Base-by-base conservation (phyloP, 2,113 vertebrate genomes). In the Grammomys dolichurus region DNA sequence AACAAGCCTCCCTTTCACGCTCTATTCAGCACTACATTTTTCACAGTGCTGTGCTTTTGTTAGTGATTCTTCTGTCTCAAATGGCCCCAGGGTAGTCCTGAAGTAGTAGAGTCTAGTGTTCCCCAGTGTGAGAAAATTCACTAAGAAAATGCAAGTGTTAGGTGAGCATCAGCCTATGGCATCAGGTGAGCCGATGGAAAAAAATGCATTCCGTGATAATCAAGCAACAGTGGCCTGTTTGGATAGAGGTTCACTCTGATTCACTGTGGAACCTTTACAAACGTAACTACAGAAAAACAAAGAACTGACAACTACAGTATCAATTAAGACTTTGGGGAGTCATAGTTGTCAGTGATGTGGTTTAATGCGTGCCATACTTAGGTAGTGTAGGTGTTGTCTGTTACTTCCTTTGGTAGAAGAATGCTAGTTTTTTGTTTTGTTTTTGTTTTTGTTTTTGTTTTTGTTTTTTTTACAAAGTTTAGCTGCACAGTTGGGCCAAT, bases 21-120 rank as follows among this genome's bases (percentile, higher is more conserved):
- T 88, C 86, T 88, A 36, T 46, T 96, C 88, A 86, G 67, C 67
- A 31, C 46, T 69, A 89, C 4, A 12, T 54, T 92, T 80, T 67
- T 60, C 43, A 22, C 31, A 54, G 81, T 69, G 90, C 69, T 63
- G 43, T 48, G 78, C 51, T 92, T 90, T n/a, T 46, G 36, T 65
- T 31, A 48, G 89, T 69, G 46, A 81, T 58, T 93, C 17, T 28
- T 12, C 60, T 63, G 17, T 87, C 70, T 24, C 51, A 87, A 97
- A 95, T 48, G 70, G 63, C 69, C 65, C 70, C 46, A 26, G 78
- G 86, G 56, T 63, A 85, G 48, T 46, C 40, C 51, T 85, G 51
- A 80, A 85, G 56, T 19, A 46, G 43, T 33, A 24, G 16, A 92
- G 4, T 33, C 36, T 54, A 67, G n/a, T 54, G 33, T 75, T 69